Base-by-base conservation (phyloP, 2,113 vertebrate species). In the Oceanites oceanicus region DNA sequence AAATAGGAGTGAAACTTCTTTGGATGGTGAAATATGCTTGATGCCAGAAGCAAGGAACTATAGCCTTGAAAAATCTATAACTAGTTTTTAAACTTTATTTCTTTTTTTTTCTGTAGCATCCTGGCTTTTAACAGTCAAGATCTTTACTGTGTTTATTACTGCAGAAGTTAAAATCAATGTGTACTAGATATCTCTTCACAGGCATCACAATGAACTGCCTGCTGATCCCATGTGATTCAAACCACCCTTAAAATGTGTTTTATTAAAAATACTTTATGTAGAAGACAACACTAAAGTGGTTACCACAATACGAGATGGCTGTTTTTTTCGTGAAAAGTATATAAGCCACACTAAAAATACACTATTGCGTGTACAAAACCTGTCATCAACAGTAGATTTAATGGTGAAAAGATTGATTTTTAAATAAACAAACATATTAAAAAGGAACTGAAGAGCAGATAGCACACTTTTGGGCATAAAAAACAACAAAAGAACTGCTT, bases 131-230 rank as follows among this genome's bases (percentile, higher is more conserved):
- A 86, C 71, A 88, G 65, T 38, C 20, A 50, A 74, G 16, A 58
- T 55, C 72, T 94, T 80, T 82, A 80, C 55, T 53, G 10, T 85
- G 65, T 86, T 96, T 96, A 67, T 92, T 93, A 77, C 71, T 71
- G 32, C 45, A 93, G 88, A 92, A 91, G 70, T 90, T 94, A 86
- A 95, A 94, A 94, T 96, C 82, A 63, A 67, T 93, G 55, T 59
- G 34, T 45, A 25, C 50, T 83, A 67, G 52, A 36, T 77, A 32
- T 72, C 82, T 86, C 53, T 91, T 92, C 49, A 74, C 59, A 92
- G 61, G 63, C 50, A 66, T 88, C 80, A 68, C 55, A 86, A 8
- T 66, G 78, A 94, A 80, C 59, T 83, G 49, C 36, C 40, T 73
- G 36, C 66, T 90, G 62, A 76, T 90, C 44, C 49, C 65, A 20